A percentile compares a stretch with the other conserved stretches of the same genome.
Evolutionary conservation across 2,113 vertebrate genomes (phyloP).

Genomic region (Pomatorhinus ruficollis): DNA sequence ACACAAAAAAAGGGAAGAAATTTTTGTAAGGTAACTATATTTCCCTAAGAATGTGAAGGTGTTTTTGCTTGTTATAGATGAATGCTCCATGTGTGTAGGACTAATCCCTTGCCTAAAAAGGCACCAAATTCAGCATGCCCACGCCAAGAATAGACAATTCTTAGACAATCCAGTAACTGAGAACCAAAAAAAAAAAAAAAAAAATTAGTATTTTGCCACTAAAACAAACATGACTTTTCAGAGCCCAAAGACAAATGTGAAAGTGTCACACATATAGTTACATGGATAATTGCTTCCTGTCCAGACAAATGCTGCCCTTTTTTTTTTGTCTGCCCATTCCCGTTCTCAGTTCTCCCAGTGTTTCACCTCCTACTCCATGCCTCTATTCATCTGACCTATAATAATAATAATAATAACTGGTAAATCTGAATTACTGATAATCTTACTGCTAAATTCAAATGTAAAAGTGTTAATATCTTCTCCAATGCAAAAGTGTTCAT

Average conservation of each 20-base stretch:
- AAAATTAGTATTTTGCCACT: neutral
- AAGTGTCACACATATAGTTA: neutral
- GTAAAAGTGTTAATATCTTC: neutral
- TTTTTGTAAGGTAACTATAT: neutral
- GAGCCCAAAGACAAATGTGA: neutral
- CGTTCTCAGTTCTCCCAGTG: neutral
- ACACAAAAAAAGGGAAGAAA: neutral
- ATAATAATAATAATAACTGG: neutral
- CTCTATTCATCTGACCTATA: neutral
- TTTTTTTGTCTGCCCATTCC: neutral
- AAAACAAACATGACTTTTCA: neutral
- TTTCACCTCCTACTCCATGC: neutral
- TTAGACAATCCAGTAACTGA: neutral
- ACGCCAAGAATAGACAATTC: neutral
- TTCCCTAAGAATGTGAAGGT: neutral
- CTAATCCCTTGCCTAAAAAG: neutral
- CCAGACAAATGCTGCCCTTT: neutral
- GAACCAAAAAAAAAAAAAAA: neutral
- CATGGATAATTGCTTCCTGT: neutral
- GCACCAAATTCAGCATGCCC: neutral
- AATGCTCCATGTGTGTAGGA: neutral
- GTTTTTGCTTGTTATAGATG: neutral
- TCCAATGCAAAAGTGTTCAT: neutral
- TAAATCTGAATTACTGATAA: neutral
- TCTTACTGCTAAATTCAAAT: neutral